phyloP scores from a whole-genome alignment of 2,113 vertebrate genomes.

The Megaceryle maxima region DNA sequence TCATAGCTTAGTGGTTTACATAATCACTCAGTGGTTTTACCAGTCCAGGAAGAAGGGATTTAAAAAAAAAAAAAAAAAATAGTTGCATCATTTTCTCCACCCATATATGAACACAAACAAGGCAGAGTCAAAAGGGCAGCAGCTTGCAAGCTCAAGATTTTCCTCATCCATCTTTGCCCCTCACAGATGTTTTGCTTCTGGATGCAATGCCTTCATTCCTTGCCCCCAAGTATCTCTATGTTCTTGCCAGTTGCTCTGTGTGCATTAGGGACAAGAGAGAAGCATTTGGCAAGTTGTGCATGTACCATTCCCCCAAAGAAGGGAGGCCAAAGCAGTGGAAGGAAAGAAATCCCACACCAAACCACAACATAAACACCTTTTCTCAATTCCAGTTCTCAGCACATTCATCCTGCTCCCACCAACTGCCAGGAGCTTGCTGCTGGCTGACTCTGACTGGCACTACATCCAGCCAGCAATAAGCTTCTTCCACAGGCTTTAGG shows the following conservation, averaged over 20 bases:
- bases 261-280: background rate
- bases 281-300: background rate
- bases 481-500: background rate
- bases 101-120: background rate
- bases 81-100: slow-evolving; percentile 36
- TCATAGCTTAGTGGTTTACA: slow-evolving; percentile 44
- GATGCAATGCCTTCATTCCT: background rate
- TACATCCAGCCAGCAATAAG: background rate
- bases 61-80: background rate
- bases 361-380: background rate
- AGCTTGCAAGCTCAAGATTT: background rate
- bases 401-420: background rate
- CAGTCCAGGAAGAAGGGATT: slow-evolving; percentile 34
- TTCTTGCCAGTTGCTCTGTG: background rate
- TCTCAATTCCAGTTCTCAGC: background rate
- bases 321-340: background rate
- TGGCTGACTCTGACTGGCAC: background rate
- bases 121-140: slow-evolving; percentile 19
- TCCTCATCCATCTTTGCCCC: background rate
- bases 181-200: background rate
- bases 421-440: background rate
- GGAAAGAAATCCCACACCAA: background rate
- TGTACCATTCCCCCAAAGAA: background rate
- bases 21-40: slow-evolving; percentile 40
- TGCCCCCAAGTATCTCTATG: background rate